phyloP scores from a whole-genome alignment of 2,888 invertebrate species.

The Capitulum mitella region DNA sequence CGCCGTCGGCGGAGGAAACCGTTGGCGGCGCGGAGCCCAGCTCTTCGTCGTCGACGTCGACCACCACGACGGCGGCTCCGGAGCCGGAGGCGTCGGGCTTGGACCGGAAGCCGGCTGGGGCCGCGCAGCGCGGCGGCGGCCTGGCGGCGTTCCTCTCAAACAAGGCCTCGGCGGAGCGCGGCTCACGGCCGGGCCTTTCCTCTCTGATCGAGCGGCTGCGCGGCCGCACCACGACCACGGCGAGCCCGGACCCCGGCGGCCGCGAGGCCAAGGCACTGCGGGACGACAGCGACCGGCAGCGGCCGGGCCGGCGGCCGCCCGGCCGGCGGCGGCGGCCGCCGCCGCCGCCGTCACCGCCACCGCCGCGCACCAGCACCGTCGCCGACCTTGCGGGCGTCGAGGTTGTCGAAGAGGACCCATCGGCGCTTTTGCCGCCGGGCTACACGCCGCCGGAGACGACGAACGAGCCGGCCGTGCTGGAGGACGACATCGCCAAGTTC shows the following conservation, averaged over 20 bases:
- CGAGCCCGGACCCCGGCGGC: neutral
- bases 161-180: neutral
- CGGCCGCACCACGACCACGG: neutral
- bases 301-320: neutral
- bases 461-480: neutral
- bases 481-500: slow-evolving; percentile 28
- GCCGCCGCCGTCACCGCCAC: neutral
- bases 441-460: neutral
- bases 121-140: neutral
- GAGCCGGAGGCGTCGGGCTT: neutral
- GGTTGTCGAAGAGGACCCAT: too few species aligned
- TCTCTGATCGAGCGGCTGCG: slow-evolving; percentile 12
- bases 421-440: too few species aligned
- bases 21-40: neutral
- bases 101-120: neutral
- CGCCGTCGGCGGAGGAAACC: neutral
- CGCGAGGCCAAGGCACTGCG: neutral
- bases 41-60: neutral
- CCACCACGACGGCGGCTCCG: neutral
- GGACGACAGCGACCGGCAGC: neutral
- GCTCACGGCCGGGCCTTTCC: neutral
- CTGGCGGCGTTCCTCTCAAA: neutral
- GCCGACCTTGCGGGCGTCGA: too few species aligned
- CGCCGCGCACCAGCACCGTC: too few species aligned
- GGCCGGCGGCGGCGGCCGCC: neutral